Base-by-base conservation (phyloP, 2,797 vertebrate genomes). In the Leucoraja ocellata region DNA sequence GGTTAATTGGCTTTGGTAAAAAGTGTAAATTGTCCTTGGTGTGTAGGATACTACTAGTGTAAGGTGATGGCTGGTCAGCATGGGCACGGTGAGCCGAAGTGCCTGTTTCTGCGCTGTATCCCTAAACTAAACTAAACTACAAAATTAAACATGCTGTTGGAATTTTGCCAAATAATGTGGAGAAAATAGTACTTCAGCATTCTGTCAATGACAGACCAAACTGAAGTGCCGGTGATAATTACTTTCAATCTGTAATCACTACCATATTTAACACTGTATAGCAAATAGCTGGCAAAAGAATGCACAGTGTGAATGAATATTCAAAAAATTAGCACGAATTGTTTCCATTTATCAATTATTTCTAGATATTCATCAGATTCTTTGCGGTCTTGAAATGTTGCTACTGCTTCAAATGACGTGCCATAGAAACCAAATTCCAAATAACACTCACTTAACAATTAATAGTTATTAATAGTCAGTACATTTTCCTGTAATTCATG, bases 121-220 rank as follows among this genome's bases (percentile, higher is more conserved):
- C 1, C 39, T 46, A 25, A 86, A 13, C n/a, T 23, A 58, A 28
- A 63, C 54, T 23, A 58, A 28, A 63, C 54, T 16, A 10, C 25
- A 86, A 86, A 77, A 32, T 61, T 58, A 32, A 63, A 16, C 7
- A 86, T 25, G 58, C 58, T 16, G 11, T 63, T 65, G 61, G 28
- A 86, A 86, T 63, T 86, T 86, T 84, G 83, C 83, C 58, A 86
- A 63, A 86, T 63, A n/a, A 65, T n/a, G 28, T 86, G 2, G 9
- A 86, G 54, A 14, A 86, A 65, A 14, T 32, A 86, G n/a, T 32
- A 63, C 28, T n/a, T 28, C 58, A 63, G 63, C 63, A n/a, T 6
- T 4, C 11, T 14, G 16, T 86, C 61, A 84, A 7, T 23, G 58
- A 63, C 25, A 86, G 46, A 13, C 25, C 81, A 28, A 58, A 54